Base-by-base conservation (phyloP, 2,888 invertebrate species). In the Psylliodes chrysocephalus region DNA sequence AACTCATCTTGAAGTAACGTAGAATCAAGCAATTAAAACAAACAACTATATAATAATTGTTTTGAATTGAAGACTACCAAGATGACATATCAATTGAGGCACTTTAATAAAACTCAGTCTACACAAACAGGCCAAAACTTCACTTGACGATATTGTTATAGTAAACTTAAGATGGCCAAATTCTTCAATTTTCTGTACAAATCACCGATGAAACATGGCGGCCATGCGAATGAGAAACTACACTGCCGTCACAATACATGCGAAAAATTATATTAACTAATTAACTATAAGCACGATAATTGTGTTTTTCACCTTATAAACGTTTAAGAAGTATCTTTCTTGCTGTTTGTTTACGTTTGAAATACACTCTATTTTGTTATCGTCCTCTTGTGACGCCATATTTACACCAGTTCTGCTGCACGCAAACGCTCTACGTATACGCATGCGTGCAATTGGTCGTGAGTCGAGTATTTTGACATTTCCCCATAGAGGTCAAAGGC, bases 341-440 rank as follows among this genome's bases (percentile, higher is more conserved):
- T 75, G 77, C 60, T 79, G 78, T 75, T 75, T 78, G 77, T 79
- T 79, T 77, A 78, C 75, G 74, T 79, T 76, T 75, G 75, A 73
- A 77, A 75, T 77, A 77, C 75, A 78, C 77, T 77, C 78, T 70
- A 76, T 76, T 78, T 80, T 81, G 77, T 80, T 81, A 78, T 79
- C 79, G 75, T 80, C 81, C 75, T 79, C 80, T 72, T 76, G 75
- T 71, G 79, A 80, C 81, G 81, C 82, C 82, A 82, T 81, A 80
- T 81, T 82, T 80, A 80, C 79, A 79, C 76, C 72, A 76, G 69
- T 71, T 74, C 66, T 67, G n/a, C 67, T 73, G 71, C 76, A 77
- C 76, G 76, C 76, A 77, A 70, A 75, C 72, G 71, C 71, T 70
- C 17, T 28, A 17, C 17, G 19, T 60, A 22, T 71, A 52, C 73